Conservation (phyloP, 2,888 invertebrate species). For the Clusia tigrina region DNA sequence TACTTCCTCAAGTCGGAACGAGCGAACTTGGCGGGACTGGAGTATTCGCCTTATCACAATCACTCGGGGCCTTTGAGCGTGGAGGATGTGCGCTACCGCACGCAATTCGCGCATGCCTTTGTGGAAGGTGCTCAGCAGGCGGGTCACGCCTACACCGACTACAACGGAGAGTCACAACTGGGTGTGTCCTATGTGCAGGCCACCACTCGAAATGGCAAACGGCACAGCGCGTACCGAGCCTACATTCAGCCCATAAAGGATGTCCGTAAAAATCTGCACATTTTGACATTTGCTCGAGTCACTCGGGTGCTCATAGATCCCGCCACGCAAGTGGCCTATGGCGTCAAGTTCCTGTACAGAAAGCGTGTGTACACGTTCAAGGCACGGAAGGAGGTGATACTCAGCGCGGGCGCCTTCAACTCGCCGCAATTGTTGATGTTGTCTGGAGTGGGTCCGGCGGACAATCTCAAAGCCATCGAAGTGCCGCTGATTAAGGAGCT, state of each 20-base stretch:
- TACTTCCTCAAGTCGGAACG: conserved; percentile 72
- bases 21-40: conserved; percentile 60
- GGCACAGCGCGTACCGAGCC: conserved; percentile 74
- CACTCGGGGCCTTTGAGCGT: conserved; percentile 71
- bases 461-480: conserved; percentile 67
- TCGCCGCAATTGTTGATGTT: conserved; percentile 91
- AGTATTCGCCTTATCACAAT: conserved; percentile 68
- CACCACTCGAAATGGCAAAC: conserved; percentile 68
- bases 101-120: conserved; percentile 67
- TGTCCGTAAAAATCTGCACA: conserved; percentile 70
- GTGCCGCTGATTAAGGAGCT: conserved; percentile 71
- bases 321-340: conserved; percentile 71
- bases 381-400: conserved; percentile 81
- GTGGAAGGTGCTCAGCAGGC: conserved; percentile 71
- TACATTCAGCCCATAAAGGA: conserved; percentile 69
- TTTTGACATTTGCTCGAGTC: conserved; percentile 72
- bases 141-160: conserved; percentile 75
- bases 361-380: conserved; percentile 65
- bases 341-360: conserved; percentile 72
- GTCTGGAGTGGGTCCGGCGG: conserved; percentile 73
- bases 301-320: conserved; percentile 74
- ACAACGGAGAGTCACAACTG: conserved; percentile 71
- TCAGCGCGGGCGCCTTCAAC: conserved; percentile 87
- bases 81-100: conserved; percentile 69
- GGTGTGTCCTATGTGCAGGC: conserved; percentile 75